These are phyloP conservation scores for Drosophila miranda DNA, from an alignment of 1,140 invertebrate genomes.

Conservation along the genomic window DNA sequence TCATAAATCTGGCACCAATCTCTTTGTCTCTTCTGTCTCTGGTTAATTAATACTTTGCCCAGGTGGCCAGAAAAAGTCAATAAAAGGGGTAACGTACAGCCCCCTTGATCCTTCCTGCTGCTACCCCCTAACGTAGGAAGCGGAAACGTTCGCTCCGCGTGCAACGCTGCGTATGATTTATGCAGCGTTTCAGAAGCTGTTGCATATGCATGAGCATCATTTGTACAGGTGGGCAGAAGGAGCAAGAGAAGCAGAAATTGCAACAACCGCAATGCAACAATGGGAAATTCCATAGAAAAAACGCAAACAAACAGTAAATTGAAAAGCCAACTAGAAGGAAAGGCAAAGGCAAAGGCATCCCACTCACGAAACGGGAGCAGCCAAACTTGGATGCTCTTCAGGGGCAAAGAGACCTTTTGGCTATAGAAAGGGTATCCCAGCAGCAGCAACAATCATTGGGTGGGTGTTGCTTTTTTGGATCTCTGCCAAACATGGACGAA, in stretches of 20 bases:
- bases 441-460: slow-evolving; percentile 37
- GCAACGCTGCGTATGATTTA: slow-evolving; percentile 68
- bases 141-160: slow-evolving; percentile 29
- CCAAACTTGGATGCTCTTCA: slow-evolving; percentile 11
- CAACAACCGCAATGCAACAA: slow-evolving; percentile 32
- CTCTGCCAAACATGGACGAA: slow-evolving; percentile 55
- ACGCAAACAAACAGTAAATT: slow-evolving; percentile 44
- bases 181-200: slow-evolving; percentile 67
- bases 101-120: slow-evolving; percentile 9
- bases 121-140: slow-evolving; percentile 41
- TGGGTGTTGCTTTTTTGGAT: slow-evolving; percentile 34
- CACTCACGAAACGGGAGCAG: neutral
- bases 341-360: neutral
- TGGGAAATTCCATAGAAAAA: slow-evolving; percentile 27
- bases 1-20: slow-evolving; percentile 59
- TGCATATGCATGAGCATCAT: slow-evolving; percentile 66
- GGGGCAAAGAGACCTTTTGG: neutral
- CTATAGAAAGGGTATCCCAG: slow-evolving; percentile 20
- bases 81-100: neutral
- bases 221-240: slow-evolving; percentile 9
- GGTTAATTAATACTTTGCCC: slow-evolving; percentile 67
- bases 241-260: slow-evolving; percentile 36
- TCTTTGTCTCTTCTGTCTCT: slow-evolving; percentile 12
- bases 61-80: slow-evolving; percentile 27
- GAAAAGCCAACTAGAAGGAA: slow-evolving; percentile 36